Evolutionary conservation across 2,888 invertebrate genomes (phyloP), one percentile per base, ranked within the genome.

Genomic region (Eumerus sabulonum): DNA sequence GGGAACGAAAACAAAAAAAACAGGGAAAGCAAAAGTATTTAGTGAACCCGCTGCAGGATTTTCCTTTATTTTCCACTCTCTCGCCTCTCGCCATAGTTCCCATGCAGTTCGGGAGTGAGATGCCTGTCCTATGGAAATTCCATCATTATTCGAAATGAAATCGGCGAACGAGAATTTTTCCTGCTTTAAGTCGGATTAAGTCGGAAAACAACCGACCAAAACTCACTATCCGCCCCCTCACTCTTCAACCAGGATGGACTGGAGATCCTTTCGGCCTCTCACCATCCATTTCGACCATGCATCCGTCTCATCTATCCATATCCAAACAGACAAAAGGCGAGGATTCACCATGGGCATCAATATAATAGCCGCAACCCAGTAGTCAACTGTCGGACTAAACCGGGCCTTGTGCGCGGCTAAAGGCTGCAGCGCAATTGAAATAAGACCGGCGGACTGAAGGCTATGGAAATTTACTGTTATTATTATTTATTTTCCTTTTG

Each of bases 381-480:
- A 48, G 50, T 51, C 44, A 57, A 16, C 64, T 53, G 60, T 64
- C 57, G 54, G 67, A 62, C 76, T 72, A 77, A 77, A 67, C 53
- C 51, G 67, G 19, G n/a, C n/a, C n/a, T n/a, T 27, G 27, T 27
- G 27, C 27, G 27, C 27, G 27, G 27, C 27, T 27, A 27, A 27
- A 27, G 27, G 27, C 27, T 27, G 51, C 38, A 47, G 50, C 62
- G 12, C 40, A 79, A 70, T 79, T 79, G 79, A 74, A 79, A 74
- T 79, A 79, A 64, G 73, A 54, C 27, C 63, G 73, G 27, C 36
- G 60, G 53, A 54, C 56, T 44, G 27, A 27, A 27, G 27, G 74
- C 66, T 64, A 74, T 79, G 79, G 79, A 79, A 79, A 79, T 79
- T 79, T 74, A 79, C 70, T 79, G 74, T 79, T 79, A 79, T 79